These are phyloP conservation scores for Numenius phaeopus DNA, from an alignment of 2,797 vertebrate species.

Conservation along the genomic window DNA sequence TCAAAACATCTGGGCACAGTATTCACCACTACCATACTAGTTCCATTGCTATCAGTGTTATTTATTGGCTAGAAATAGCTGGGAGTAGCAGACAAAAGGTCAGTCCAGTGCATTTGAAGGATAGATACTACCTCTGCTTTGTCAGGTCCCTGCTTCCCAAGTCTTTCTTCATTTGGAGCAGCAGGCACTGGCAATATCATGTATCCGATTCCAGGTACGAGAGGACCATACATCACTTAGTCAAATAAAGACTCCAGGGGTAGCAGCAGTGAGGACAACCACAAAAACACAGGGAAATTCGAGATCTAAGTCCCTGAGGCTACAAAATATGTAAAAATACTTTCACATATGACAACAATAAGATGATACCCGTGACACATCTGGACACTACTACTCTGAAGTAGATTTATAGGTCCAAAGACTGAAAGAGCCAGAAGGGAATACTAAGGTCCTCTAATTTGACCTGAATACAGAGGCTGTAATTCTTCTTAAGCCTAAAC, in stretches of 20 bases:
- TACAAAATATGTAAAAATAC: neutral
- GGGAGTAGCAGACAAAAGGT: neutral
- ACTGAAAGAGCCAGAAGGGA: neutral
- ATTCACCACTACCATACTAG: neutral
- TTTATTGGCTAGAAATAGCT: neutral
- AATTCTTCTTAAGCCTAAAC: neutral
- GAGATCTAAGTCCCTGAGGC: neutral
- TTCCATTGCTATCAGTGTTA: neutral
- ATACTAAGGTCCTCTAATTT: neutral
- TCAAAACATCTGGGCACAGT: neutral
- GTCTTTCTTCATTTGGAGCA: neutral
- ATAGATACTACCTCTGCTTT: neutral
- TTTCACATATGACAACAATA: neutral
- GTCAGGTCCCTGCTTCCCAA: neutral
- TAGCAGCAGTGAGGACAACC: neutral
- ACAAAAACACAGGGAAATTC: neutral
- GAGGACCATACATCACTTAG: neutral
- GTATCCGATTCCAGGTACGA: neutral
- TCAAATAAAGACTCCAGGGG: neutral
- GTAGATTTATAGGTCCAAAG: neutral
- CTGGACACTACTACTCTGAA: neutral
- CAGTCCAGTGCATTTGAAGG: neutral
- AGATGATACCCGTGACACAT: neutral
- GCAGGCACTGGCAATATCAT: neutral
- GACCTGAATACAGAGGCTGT: neutral